Conservation (phyloP, 2,888 invertebrate species). For the Augiades crinisus region DNA sequence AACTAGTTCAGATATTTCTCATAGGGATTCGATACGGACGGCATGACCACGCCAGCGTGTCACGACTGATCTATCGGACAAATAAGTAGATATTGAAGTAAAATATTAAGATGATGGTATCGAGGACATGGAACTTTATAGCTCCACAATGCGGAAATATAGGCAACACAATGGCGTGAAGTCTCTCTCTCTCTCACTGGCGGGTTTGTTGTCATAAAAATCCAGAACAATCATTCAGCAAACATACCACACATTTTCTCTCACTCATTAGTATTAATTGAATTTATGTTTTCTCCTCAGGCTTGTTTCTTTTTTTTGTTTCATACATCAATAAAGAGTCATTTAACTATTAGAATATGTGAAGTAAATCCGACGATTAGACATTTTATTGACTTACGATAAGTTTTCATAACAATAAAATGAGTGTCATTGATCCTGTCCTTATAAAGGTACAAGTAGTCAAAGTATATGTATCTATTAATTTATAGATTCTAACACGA, state of each 20-base stretch:
- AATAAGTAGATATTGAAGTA: slow-evolving; percentile 21
- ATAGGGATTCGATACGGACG: slow-evolving; percentile 48
- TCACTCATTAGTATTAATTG: neutral
- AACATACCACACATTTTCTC: neutral
- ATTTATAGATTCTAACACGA: too few relatives aligned
- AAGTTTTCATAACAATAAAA: too few relatives aligned
- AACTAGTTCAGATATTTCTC: slow-evolving; percentile 39
- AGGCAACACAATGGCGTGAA: slow-evolving; percentile 9
- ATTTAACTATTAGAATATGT: too few relatives aligned
- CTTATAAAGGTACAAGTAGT: too few relatives aligned
- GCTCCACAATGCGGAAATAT: slow-evolving; percentile 8
- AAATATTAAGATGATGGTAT: slow-evolving; percentile 23
- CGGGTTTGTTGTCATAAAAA: slow-evolving; percentile 1
- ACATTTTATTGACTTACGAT: too few relatives aligned
- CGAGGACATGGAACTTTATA: slow-evolving; percentile 13
- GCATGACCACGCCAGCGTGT: slow-evolving; percentile 32
- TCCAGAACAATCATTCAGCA: neutral
- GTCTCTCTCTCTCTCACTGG: neutral
- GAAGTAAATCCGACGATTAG: too few relatives aligned
- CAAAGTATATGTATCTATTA: too few relatives aligned
- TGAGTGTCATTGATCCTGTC: too few relatives aligned
- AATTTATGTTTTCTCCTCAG: neutral
- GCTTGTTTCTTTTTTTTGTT: neutral
- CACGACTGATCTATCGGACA: slow-evolving; percentile 28
- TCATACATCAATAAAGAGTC: too few relatives aligned